Percentiles rank a stretch among this genome's conserved stretches.
phyloP scores from a whole-genome alignment of 30 jellyfish, hydroid and myxozoan genomes.

The Hydra vulgaris region DNA sequence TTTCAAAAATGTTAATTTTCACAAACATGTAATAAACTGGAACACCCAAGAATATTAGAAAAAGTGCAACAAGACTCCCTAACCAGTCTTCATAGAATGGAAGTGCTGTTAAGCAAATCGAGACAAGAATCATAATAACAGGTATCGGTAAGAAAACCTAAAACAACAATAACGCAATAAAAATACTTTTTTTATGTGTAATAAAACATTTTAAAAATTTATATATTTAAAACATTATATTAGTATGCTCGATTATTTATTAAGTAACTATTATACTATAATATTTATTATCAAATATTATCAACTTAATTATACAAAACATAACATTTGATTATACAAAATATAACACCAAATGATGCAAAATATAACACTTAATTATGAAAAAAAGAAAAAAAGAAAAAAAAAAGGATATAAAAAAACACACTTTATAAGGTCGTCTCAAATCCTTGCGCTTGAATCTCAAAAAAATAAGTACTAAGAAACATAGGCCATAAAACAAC shows the following conservation, averaged over 20 bases:
- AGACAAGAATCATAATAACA: conserved; percentile 52
- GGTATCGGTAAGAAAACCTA: conserved; percentile 68
- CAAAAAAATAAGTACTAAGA: conserved; percentile 39
- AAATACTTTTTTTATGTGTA: background rate
- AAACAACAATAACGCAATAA: background rate
- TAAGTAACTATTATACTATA: no score
- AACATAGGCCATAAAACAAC: conserved; percentile 77
- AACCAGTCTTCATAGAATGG: conserved; percentile 58
- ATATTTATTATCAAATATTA: no score
- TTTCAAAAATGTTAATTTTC: background rate
- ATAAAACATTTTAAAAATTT: no score
- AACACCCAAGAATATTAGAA: conserved; percentile 44
- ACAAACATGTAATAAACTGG: conserved; percentile 72
- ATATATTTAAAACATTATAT: no score
- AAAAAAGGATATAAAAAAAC: background rate
- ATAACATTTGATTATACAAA: no score
- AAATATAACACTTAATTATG: background rate
- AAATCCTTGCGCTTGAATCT: conserved; percentile 43
- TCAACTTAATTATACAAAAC: no score
- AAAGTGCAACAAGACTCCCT: conserved; percentile 58
- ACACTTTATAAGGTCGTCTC: conserved; percentile 79
- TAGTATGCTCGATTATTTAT: no score
- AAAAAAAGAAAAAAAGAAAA: background rate
- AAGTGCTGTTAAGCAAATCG: conserved; percentile 49
- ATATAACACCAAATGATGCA: background rate